Evolutionary conservation across 2,113 vertebrate species (phyloP), one percentile per base, ranked within the genome.

Genomic region (Cranoglanis bouderius): DNA sequence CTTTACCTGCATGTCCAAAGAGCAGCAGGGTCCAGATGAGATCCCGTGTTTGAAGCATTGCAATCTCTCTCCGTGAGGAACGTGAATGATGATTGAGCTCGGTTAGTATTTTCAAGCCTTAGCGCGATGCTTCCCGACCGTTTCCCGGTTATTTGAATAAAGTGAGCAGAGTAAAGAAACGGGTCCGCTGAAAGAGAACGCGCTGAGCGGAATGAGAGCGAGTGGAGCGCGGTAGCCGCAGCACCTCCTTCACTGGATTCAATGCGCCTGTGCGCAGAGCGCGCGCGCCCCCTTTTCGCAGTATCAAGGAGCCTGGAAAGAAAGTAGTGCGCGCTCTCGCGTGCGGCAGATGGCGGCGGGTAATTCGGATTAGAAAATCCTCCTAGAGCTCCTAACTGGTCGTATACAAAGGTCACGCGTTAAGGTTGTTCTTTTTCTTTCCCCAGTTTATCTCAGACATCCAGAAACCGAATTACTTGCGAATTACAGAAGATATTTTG

Each of bases 191-290:
- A 93, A 91, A 91, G 92, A 91, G 92, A 93, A 95, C 95, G 93
- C 95, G 93, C 96, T 91, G 94, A 92, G 94, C 6, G 81, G 55
- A 83, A 43, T 61, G 81, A 96, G 95, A 96, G 96, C 96, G 97
- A 98, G 95, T 97, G 97, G 98, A 97, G 97, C 93, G 96, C 93
- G 95, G 92, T 93, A 94, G 96, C 97, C 96, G 95, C 90, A 97
- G 96, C 96, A 97, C 97, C 91, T 94, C 90, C 92, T 85, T 83
- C 92, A 74, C 83, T 4, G 14, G 94, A 95, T 98, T 98, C 96
- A 96, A 96, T 98, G 96, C 98, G 97, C 97, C 95, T 86, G 72
- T 57, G 87, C 87, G 21, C 46, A 65, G 78, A 86, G 82, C 46
- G 65, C 94, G 93, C 88, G 92, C 90, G 92, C 89, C 65, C 55